Percentiles rank a stretch among this genome's conserved stretches.
Evolutionary conservation across 2,113 vertebrate species (phyloP).

Genomic region (Rhinopomastus cyanomelas): DNA sequence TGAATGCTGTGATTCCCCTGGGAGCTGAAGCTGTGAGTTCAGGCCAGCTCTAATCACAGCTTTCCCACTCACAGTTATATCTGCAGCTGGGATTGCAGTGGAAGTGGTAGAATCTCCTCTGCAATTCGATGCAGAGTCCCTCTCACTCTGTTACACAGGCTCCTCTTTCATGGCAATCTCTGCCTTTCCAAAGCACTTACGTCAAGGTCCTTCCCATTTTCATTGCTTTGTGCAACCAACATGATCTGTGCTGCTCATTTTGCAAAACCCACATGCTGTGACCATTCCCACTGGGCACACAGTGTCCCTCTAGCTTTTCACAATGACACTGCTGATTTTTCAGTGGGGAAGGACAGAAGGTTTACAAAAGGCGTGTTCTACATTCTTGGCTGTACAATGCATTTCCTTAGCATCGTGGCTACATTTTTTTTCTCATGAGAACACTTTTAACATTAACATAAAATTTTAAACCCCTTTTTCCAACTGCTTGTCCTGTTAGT

Average conservation of each 20-base stretch:
- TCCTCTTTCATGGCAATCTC: neutral
- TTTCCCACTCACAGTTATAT: neutral
- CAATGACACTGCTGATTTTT: neutral
- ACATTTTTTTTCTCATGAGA: neutral
- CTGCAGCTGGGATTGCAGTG: neutral
- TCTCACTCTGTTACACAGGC: neutral
- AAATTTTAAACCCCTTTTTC: neutral
- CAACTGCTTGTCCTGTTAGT: neutral
- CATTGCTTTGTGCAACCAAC: fast-evolving
- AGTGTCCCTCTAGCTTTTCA: neutral
- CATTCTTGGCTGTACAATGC: neutral
- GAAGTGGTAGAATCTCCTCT: neutral
- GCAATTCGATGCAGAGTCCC: neutral
- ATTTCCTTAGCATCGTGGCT: neutral
- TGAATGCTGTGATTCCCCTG: neutral
- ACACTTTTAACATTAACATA: neutral
- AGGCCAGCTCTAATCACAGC: neutral
- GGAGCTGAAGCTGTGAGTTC: fast-evolving
- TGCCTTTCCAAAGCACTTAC: neutral
- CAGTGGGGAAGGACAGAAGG: neutral
- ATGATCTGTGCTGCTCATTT: too few relatives aligned
- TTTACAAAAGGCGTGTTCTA: neutral
- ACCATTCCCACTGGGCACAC: neutral
- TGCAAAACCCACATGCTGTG: neutral
- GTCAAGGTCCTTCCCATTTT: neutral